Evolutionary conservation across 2,888 invertebrate species (phyloP), one percentile per base, ranked within the genome.

Genomic region (Andrena dorsata): DNA sequence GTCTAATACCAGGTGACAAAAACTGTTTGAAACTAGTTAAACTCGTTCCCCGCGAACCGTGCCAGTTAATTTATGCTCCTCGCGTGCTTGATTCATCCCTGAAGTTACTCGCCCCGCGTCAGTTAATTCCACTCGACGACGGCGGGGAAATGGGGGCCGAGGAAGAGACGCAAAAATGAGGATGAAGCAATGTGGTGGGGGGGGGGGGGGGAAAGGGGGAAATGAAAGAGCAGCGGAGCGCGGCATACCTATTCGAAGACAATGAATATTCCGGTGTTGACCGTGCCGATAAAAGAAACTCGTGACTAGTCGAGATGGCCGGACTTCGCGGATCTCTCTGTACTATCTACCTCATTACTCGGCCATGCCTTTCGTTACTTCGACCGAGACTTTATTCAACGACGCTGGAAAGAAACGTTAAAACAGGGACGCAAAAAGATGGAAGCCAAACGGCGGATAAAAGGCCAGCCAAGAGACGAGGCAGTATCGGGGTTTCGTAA

Each of bases 1-100:
- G 72, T 63, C 79, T 80, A 86, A 87, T 76, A 76, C 71, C 83
- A 47, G 30, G 56, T 53, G 61, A 75, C 75, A 86, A 88, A 87
- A 87, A 87, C 78, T 77, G 86, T 81, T 81, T 72, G 79, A 35
- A 88, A 88, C 85, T 88, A 88, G 88, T 88, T 88, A 85, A 87
- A 87, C 85, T 87, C 85, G 83, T 83, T 83, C 81, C 28, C 30
- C 71, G 61, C 58, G 66, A 65, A 41, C 20, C 76, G 58, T 51
- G 75, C 61, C 72, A 23, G 80, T 84, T 89, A 89, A 89, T 89
- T 89, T 88, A 89, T 89, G 90, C 86, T 72, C 53, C 80, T 80
- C 88, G 75, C 89, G 90, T 88, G 83, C 80, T 86, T 83, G 83
- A 90, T 89, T 89, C 90, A 88, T 88, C 86, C 84, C 80, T 69